Evolutionary conservation across 2,113 vertebrate genomes (phyloP).

Genomic region (Brachypodius melanocephalos): DNA sequence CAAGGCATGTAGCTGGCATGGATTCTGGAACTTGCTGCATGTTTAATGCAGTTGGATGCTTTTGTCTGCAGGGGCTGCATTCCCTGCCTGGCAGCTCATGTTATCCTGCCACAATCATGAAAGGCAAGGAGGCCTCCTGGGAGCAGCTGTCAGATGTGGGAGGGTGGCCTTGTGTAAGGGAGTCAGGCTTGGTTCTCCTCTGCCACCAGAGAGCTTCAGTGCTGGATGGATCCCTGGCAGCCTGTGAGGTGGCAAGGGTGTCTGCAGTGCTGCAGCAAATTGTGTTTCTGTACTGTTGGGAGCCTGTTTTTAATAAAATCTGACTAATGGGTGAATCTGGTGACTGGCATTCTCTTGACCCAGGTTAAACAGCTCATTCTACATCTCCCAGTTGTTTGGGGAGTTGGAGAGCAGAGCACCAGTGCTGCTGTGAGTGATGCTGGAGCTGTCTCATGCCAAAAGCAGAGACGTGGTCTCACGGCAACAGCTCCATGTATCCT

Average conservation of each 20-base stretch:
- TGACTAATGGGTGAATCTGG: neutral
- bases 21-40: neutral
- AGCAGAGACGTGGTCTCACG: accelerated
- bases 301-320: neutral
- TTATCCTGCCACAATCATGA: neutral
- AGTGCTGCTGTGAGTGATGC: neutral
- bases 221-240: neutral
- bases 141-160: neutral
- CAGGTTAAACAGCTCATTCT: accelerated
- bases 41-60: neutral
- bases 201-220: neutral
- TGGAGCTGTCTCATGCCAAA: neutral
- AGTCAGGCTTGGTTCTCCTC: neutral
- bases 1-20: neutral
- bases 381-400: accelerated
- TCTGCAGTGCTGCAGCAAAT: neutral
- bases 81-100: neutral
- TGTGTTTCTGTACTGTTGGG: neutral
- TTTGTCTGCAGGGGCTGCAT: neutral
- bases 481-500: accelerated
- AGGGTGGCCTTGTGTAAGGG: neutral
- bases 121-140: neutral
- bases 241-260: neutral
- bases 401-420: neutral
- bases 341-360: neutral